Conservation (phyloP, 1,140 invertebrate genomes). For the Cataglyphis hispanica region DNA sequence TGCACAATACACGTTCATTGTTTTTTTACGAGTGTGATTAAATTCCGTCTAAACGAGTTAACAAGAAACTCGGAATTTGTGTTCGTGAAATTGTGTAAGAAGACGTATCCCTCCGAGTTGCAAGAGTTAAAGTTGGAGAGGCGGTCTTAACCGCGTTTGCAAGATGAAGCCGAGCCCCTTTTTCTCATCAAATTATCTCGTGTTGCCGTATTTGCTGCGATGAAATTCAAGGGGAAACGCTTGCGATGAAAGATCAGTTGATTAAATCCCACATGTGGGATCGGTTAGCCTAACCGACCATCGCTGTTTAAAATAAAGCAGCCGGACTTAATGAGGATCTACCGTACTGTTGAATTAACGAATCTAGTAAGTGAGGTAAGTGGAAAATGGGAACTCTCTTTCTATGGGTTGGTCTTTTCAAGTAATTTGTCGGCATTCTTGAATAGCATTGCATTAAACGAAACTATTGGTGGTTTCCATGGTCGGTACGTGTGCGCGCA, state of each 20-base stretch:
- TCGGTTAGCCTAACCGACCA: neutral
- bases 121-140: slow-evolving; percentile 43
- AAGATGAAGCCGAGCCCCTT: slow-evolving; percentile 31
- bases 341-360: slow-evolving; percentile 23
- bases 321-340: slow-evolving; percentile 9
- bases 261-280: slow-evolving; percentile 36
- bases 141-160: slow-evolving; percentile 35
- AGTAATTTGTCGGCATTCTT: slow-evolving; percentile 27
- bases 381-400: slow-evolving; percentile 26
- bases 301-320: slow-evolving; percentile 21
- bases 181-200: neutral
- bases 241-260: slow-evolving; percentile 44
- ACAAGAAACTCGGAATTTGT: slow-evolving; percentile 48
- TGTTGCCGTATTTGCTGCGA: neutral
- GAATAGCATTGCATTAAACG: slow-evolving; percentile 3
- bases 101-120: neutral
- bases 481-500: neutral
- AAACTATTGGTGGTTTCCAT: slow-evolving; percentile 6
- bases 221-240: neutral
- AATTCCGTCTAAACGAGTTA: slow-evolving; percentile 46
- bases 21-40: slow-evolving; percentile 41
- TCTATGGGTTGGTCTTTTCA: neutral
- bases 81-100: slow-evolving; percentile 24
- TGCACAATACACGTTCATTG: slow-evolving; percentile 26
- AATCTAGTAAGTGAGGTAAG: neutral